These are phyloP conservation scores for Echinops telfairi DNA, from an alignment of 2,113 vertebrate species.

Conservation along the genomic window DNA sequence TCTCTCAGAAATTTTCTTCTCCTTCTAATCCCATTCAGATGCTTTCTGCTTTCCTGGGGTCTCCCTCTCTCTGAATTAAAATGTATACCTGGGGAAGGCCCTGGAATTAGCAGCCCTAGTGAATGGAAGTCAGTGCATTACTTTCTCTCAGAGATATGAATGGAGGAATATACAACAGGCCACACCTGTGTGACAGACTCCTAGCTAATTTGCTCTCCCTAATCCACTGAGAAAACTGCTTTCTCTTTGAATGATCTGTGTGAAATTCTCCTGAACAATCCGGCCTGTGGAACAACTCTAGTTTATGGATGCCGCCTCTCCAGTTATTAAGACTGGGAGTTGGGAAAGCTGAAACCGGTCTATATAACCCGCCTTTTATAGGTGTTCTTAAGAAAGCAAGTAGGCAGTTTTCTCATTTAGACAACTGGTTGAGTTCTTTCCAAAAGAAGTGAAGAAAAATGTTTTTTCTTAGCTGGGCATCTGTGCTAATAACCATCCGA, in stretches of 20 bases:
- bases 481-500: neutral
- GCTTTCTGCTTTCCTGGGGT: neutral
- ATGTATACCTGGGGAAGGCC: neutral
- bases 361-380: neutral
- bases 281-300: neutral
- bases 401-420: neutral
- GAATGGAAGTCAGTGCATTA: neutral
- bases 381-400: neutral
- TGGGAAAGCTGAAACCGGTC: neutral
- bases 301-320: too few relatives aligned
- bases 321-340: neutral
- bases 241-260: neutral
- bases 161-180: neutral
- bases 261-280: neutral
- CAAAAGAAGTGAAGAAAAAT: neutral
- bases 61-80: neutral
- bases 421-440: too few relatives aligned
- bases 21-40: neutral
- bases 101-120: too few relatives aligned
- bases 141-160: neutral
- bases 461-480: neutral
- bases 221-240: neutral
- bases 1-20: neutral
- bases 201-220: neutral
- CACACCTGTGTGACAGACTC: neutral